A percentile compares a stretch with the other conserved stretches of the same genome.
phyloP scores from a whole-genome alignment of 2,113 vertebrate genomes.

The Lagopus leucura region DNA sequence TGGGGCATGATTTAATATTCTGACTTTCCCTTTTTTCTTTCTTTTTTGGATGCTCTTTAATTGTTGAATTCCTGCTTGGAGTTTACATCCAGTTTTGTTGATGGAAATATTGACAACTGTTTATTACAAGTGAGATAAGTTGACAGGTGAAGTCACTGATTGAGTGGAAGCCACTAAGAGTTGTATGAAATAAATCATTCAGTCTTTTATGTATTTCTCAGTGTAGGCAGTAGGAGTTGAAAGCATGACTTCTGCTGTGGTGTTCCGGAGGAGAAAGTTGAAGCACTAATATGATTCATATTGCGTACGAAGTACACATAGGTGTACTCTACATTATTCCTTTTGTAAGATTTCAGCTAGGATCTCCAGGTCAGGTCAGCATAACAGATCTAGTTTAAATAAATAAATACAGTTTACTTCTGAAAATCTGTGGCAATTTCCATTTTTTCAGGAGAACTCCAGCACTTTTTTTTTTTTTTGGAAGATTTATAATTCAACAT shows the following conservation, averaged over 20 bases:
- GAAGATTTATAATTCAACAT: background rate
- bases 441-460: background rate
- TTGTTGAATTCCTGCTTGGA: background rate
- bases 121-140: background rate
- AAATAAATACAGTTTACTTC: background rate
- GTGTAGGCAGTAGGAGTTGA: background rate
- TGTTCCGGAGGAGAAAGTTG: background rate
- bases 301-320: background rate
- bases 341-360: background rate
- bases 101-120: background rate
- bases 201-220: background rate
- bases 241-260: background rate
- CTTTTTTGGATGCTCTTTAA: background rate
- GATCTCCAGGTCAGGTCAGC: background rate
- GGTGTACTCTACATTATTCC: background rate
- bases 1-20: background rate
- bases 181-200: background rate
- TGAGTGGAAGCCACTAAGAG: background rate
- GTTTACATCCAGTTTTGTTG: background rate
- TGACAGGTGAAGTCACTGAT: background rate
- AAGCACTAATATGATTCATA: background rate
- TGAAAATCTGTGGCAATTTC: background rate
- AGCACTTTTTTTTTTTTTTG: background rate
- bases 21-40: background rate
- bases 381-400: background rate